A percentile compares a stretch with the other conserved stretches of the same genome.
Evolutionary conservation across 2,888 invertebrate species (phyloP).

Genomic region (Troilus luridus): DNA sequence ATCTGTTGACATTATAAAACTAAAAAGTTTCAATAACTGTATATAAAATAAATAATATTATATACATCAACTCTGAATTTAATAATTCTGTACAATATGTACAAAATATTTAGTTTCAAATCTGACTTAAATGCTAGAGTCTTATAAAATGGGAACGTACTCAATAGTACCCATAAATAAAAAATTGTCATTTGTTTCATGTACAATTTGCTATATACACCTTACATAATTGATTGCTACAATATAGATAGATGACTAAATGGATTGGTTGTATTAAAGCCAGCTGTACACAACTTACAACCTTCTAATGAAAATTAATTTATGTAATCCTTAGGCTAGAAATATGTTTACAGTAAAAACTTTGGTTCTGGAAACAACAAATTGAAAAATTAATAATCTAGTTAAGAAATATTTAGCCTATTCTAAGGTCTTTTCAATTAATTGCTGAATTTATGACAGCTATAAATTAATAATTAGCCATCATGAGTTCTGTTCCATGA

Average conservation of each 20-base stretch:
- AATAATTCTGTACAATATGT: neutral
- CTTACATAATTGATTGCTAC: neutral
- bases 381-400: neutral
- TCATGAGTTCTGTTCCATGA: neutral
- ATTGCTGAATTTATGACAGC: neutral
- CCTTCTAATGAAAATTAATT: neutral
- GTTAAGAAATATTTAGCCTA: neutral
- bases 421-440: neutral
- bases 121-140: neutral
- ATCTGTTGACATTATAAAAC: neutral
- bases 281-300: neutral
- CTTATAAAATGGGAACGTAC: neutral
- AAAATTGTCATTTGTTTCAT: neutral
- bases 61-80: slow-evolving; percentile 1
- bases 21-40: neutral
- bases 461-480: neutral
- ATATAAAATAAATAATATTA: slow-evolving; percentile 34
- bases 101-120: neutral
- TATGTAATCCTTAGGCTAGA: neutral
- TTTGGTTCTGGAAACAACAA: neutral
- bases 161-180: neutral
- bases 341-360: neutral
- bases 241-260: neutral
- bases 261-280: neutral
- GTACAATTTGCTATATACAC: neutral